These are phyloP conservation scores for Lycaon pictus DNA, from an alignment of 2,113 vertebrate genomes.

Conservation along the genomic window DNA sequence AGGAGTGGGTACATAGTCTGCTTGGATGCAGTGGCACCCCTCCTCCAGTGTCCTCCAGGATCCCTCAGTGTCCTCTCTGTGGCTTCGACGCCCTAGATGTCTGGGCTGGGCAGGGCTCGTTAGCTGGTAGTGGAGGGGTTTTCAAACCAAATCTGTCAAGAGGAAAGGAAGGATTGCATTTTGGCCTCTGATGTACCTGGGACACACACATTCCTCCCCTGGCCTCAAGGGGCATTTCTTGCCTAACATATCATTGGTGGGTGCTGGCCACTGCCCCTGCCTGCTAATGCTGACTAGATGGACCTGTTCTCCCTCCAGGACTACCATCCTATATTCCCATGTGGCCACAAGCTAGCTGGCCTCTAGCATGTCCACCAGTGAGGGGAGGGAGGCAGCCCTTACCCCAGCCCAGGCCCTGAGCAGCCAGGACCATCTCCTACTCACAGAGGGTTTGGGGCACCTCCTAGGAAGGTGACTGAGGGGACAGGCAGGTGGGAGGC, in stretches of 20 bases:
- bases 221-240: not conserved
- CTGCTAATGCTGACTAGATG: not conserved
- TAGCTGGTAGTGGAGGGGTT: not conserved
- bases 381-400: not conserved
- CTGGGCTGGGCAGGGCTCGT: not conserved
- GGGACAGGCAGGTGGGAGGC: not conserved
- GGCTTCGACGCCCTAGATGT: not conserved
- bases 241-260: not conserved
- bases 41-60: not conserved
- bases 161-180: not conserved
- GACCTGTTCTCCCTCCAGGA: not conserved
- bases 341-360: not conserved
- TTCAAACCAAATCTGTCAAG: slow-evolving; percentile 41
- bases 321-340: not conserved
- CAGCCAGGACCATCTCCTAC: not conserved
- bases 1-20: not conserved
- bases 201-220: not conserved
- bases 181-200: not conserved
- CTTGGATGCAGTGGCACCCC: not conserved
- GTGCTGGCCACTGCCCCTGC: not conserved
- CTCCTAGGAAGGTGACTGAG: not conserved
- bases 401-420: not conserved
- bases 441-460: not conserved
- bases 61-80: not conserved
- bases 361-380: not conserved